Conservation (phyloP, 2,113 vertebrate species). For the Chelonoidis abingdonii region DNA sequence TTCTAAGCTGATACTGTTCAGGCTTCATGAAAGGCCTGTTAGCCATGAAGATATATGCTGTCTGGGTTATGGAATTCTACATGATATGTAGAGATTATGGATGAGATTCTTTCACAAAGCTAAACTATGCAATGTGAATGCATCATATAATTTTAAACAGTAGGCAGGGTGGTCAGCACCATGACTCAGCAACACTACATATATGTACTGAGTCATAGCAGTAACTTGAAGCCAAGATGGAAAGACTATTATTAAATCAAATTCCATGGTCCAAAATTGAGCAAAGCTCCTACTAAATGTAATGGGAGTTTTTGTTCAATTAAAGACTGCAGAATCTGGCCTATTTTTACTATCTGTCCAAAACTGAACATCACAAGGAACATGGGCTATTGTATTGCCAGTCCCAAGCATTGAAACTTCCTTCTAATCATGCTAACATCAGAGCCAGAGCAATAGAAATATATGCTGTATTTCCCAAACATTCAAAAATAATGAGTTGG, state of each 20-base stretch:
- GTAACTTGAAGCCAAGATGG: not conserved
- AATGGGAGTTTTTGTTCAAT: not conserved
- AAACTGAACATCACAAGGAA: not conserved
- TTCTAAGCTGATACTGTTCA: not conserved
- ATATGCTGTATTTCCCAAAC: not conserved
- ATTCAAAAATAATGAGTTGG: slow-evolving; percentile 27
- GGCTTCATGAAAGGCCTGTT: not conserved
- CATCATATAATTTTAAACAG: not conserved
- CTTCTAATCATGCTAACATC: not conserved
- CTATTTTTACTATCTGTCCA: not conserved
- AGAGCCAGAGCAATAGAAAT: not conserved
- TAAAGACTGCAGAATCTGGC: not conserved
- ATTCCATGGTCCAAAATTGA: not conserved
- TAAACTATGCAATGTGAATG: not conserved
- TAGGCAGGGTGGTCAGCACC: not conserved
- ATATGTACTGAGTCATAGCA: rapidly evolving
- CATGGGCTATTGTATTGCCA: not conserved
- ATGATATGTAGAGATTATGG: not conserved
- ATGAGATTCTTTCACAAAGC: not conserved
- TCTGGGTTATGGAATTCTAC: not conserved
- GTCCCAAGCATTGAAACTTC: not conserved
- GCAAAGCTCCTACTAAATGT: not conserved
- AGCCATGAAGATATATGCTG: not conserved
- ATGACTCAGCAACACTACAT: not conserved
- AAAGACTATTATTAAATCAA: not conserved